A percentile compares a stretch with the other conserved stretches of the same genome.
Evolutionary conservation across 2,113 vertebrate genomes (phyloP).

Genomic region (Turdus rufiventris): DNA sequence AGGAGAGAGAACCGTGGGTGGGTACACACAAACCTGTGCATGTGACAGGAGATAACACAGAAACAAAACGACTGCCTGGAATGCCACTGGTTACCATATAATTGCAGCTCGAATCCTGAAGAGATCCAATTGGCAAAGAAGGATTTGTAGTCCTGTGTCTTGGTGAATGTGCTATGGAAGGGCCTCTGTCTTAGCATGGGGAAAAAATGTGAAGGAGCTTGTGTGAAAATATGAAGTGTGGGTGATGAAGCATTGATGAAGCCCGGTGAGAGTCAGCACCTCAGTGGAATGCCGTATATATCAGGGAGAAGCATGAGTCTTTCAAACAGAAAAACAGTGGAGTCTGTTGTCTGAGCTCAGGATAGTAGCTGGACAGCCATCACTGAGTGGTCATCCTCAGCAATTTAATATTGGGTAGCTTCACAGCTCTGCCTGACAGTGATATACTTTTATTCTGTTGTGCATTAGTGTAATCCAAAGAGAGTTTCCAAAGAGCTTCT

Average conservation of each 20-base stretch:
- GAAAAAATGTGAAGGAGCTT: neutral
- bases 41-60: rapidly evolving
- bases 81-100: neutral
- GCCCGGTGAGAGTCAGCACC: neutral
- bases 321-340: neutral
- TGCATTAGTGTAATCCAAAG: neutral
- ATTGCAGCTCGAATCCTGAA: neutral
- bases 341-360: neutral
- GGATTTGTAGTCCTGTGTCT: neutral
- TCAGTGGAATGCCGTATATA: neutral
- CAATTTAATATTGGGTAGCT: neutral
- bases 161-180: neutral
- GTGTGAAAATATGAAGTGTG: neutral
- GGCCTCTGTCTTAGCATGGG: neutral
- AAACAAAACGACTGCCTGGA: neutral
- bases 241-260: neutral
- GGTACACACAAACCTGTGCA: neutral
- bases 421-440: neutral
- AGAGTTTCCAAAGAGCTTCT: neutral
- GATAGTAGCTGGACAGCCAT: neutral
- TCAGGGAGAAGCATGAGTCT: neutral
- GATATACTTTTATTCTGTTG: neutral
- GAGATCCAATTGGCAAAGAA: neutral
- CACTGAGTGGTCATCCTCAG: neutral
- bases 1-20: neutral